Base-by-base conservation (phyloP, 2,113 vertebrate species). In the Calyptommatus sinebrachiatus region DNA sequence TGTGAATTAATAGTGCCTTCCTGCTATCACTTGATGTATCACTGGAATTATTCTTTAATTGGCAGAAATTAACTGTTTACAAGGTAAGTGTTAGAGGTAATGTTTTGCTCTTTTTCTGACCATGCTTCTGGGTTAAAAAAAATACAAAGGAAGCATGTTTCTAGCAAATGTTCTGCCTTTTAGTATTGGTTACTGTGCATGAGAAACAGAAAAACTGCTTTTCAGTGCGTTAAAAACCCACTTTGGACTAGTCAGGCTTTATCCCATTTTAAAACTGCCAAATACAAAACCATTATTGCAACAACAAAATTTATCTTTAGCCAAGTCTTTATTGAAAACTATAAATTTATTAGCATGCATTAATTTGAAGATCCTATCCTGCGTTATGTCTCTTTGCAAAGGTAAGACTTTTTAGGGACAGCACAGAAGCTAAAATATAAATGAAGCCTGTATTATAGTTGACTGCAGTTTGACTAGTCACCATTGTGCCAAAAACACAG, bases 61-160 rank as follows among this genome's bases (percentile, higher is more conserved):
- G 90, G 82, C 95, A 96, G 97, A 96, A 90, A 92, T 82, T 94
- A 89, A 92, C 96, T 84, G 76, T 96, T 81, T 96, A 85, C 89
- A 93, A 97, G 96, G 97, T 98, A 92, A 96, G 97, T 96, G 73
- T 80, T 88, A 91, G 90, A 93, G 93, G 92, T 91, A 88, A 90
- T 77, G 74, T 78, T 65, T 78, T 61, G 22, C 84, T 87, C 86
- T 85, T 90, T 92, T 89, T 83, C 89, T 85, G 69, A 88, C 85
- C 91, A 88, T 85, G 86, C 90, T 79, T 18, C 77, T 82, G 89
- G 88, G 57, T 84, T 68, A 90, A 89, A 86, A 90, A 89, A 86
- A 88, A 65, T 63, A 80, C 84, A 84, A 85, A 65, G 71, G 74
- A 72, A 87, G 91, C 91, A 87, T 84, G 81, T 84, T 80, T 85